Conservation (phyloP, 2,888 invertebrate species). For the Parnassius mnemosyne region DNA sequence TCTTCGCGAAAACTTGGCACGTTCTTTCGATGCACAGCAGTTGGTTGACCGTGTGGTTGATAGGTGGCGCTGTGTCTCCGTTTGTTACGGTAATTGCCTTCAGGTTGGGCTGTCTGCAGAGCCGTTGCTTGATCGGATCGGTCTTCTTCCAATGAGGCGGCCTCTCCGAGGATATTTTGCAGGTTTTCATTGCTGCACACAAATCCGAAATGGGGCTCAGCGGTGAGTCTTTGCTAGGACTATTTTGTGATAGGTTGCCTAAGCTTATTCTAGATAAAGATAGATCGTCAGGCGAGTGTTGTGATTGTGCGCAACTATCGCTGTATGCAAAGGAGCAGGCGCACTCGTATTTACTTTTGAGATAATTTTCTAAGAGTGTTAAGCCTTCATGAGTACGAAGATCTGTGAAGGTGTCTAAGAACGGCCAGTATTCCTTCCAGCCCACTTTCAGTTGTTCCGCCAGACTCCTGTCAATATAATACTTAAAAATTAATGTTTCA, state of each 20-base stretch:
- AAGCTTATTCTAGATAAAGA: conserved; percentile 59
- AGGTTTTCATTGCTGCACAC: conserved; percentile 80
- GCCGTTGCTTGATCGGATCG: conserved; percentile 56
- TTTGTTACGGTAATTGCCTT: conserved; percentile 43
- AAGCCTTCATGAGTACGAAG: conserved; percentile 88
- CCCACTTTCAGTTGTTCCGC: conserved; percentile 86
- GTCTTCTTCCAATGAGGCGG: conserved; percentile 58
- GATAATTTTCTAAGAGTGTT: conserved; percentile 85
- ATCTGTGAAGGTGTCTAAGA: conserved; percentile 90
- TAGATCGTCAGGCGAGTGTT: conserved; percentile 51
- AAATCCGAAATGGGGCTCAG: conserved; percentile 82
- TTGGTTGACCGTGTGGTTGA: conserved; percentile 66
- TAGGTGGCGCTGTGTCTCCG: conserved; percentile 47
- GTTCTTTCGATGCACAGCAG: conserved; percentile 69
- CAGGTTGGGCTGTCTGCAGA: conserved; percentile 55
- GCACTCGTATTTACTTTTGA: conserved; percentile 79
- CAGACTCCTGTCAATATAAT: conserved; percentile 73
- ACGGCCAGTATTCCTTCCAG: conserved; percentile 97
- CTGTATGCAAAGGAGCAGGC: conserved; percentile 63
- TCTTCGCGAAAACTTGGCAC: conserved; percentile 84
- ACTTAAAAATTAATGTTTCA: background rate
- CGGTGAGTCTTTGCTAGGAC: conserved; percentile 40
- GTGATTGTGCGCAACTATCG: conserved; percentile 55
- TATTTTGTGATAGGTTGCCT: conserved; percentile 40
- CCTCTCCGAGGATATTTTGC: conserved; percentile 69